Conservation (phyloP, 1,140 invertebrate genomes). For the Venturia canescens region DNA sequence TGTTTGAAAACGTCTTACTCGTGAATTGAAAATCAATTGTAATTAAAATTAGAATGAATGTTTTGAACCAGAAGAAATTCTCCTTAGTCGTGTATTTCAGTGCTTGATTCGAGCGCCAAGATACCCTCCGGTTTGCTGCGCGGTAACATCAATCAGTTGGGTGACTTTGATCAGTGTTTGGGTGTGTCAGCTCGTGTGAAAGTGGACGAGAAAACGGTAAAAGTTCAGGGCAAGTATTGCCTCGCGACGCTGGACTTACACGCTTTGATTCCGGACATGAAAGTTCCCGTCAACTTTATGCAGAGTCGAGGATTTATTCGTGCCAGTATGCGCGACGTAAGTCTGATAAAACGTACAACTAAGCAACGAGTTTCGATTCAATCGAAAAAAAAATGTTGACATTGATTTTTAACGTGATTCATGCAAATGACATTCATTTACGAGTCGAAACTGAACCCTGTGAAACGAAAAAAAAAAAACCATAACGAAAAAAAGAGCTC, state of each 20-base stretch:
- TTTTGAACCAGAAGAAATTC: slow-evolving; percentile 46
- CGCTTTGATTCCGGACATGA: slow-evolving; percentile 77
- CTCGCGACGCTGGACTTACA: slow-evolving; percentile 81
- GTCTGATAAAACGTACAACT: slow-evolving; percentile 58
- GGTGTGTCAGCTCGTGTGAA: slow-evolving; percentile 79
- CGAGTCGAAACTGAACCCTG: too few species aligned
- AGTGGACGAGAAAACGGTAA: slow-evolving; percentile 74
- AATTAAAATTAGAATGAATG: neutral
- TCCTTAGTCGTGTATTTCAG: slow-evolving; percentile 72
- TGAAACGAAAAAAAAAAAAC: too few species aligned
- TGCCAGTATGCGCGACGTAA: slow-evolving; percentile 81
- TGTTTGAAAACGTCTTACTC: too few species aligned
- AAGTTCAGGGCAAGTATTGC: slow-evolving; percentile 83
- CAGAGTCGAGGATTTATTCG: slow-evolving; percentile 80
- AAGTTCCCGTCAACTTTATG: slow-evolving; percentile 79
- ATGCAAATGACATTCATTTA: too few species aligned
- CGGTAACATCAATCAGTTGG: slow-evolving; percentile 84
- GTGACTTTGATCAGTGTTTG: slow-evolving; percentile 84
- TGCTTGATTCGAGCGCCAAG: slow-evolving; percentile 85
- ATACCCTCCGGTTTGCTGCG: slow-evolving; percentile 82
- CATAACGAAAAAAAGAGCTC: too few species aligned
- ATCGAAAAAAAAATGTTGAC: neutral
- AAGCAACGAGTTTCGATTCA: too few species aligned
- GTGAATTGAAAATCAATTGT: too few species aligned
- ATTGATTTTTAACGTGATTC: neutral